Evolutionary conservation across 2,888 invertebrate genomes (phyloP).

Genomic region (Pristionchus maxplancki): DNA sequence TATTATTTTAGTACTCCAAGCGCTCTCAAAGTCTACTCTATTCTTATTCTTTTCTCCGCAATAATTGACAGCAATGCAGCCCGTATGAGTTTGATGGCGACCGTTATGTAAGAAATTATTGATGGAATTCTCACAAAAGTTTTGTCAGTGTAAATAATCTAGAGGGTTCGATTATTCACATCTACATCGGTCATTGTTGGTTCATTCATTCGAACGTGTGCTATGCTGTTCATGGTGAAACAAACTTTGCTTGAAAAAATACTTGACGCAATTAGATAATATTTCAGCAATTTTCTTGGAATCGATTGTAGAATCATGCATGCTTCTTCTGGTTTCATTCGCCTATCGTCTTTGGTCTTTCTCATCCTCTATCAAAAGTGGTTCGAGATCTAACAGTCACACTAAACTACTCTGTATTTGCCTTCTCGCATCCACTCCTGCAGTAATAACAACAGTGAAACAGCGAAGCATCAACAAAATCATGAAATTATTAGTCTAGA

Average conservation of each 20-base stretch:
- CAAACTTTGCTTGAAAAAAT: too few species aligned
- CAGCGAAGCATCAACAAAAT: neutral
- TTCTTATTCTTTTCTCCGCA: neutral
- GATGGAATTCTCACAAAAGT: neutral
- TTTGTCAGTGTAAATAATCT: neutral
- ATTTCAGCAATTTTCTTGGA: neutral
- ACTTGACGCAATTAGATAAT: neutral
- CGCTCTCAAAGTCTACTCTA: neutral
- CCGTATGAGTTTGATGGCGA: neutral
- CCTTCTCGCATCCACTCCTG: neutral
- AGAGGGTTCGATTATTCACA: neutral
- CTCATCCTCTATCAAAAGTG: neutral
- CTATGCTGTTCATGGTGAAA: neutral
- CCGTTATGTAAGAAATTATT: neutral
- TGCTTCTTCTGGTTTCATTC: neutral
- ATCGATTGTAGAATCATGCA: neutral
- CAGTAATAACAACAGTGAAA: neutral
- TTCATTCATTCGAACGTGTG: neutral
- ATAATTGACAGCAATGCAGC: neutral
- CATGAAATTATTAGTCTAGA: neutral
- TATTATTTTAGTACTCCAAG: neutral
- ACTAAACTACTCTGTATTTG: neutral
- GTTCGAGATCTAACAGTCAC: too few species aligned
- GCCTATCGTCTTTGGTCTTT: neutral
- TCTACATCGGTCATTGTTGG: neutral